Conservation (phyloP, 2,113 vertebrate genomes). For the Phalacrocorax pelagicus region DNA sequence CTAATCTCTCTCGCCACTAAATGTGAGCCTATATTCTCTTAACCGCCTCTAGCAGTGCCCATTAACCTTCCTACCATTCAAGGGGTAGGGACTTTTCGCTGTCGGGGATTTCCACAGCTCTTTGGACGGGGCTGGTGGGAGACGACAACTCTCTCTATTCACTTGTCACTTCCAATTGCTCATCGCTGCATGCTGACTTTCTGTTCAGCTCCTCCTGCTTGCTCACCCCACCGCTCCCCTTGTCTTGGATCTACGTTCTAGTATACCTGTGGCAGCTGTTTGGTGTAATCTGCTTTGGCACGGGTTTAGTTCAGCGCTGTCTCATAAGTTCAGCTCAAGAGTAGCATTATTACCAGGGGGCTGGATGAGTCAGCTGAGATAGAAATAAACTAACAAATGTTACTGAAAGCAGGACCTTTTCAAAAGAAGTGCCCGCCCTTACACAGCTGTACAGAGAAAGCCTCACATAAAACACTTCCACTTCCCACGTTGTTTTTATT, state of each 20-base stretch:
- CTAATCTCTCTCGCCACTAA: not conserved
- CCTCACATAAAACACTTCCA: not conserved
- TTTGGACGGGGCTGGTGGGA: not conserved
- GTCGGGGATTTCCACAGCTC: not conserved
- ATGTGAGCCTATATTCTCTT: not conserved
- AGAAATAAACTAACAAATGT: not conserved
- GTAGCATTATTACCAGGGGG: not conserved
- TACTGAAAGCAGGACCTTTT: not conserved
- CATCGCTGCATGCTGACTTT: fast-evolving
- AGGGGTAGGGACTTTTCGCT: not conserved
- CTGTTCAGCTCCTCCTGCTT: not conserved
- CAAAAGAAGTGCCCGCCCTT: not conserved
- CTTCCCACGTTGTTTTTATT: not conserved
- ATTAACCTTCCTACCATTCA: not conserved
- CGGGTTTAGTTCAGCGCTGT: fast-evolving
- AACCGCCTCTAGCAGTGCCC: not conserved
- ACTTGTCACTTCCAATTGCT: not conserved
- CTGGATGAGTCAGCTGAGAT: not conserved
- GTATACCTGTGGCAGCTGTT: not conserved
- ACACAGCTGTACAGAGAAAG: not conserved
- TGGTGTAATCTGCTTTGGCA: not conserved
- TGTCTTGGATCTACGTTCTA: not conserved
- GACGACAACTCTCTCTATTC: fast-evolving
- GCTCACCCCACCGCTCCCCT: not conserved
- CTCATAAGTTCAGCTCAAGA: not conserved